Evolutionary conservation across 2,888 invertebrate species (phyloP).

Genomic region (Sacculina carcini): DNA sequence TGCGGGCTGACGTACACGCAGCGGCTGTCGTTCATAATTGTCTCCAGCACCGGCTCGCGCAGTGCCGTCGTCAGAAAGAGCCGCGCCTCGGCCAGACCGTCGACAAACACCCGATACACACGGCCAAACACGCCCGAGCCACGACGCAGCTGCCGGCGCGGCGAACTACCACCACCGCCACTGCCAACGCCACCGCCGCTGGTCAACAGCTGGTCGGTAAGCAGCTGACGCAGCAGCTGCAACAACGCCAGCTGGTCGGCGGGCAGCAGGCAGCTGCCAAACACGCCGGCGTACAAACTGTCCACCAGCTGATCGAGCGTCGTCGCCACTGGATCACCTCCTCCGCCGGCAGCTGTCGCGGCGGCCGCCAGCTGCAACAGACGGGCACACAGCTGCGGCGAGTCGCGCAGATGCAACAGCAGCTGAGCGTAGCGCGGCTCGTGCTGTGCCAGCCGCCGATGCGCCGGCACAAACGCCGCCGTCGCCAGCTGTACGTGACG

Average conservation of each 20-base stretch:
- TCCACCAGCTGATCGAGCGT: conserved; percentile 24
- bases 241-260: conserved; percentile 41
- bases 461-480: conserved; percentile 28
- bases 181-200: too few species aligned
- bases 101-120: conserved; percentile 38
- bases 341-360: too few species aligned
- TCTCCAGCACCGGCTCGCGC: conserved; percentile 65
- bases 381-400: conserved; percentile 39
- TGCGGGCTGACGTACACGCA: conserved; percentile 80
- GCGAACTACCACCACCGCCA: too few species aligned
- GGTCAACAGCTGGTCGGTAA: conserved; percentile 39
- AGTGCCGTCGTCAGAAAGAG: conserved; percentile 77
- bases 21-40: conserved; percentile 69
- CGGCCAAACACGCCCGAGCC: conserved; percentile 64
- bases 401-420: conserved; percentile 35
- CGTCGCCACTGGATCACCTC: conserved; percentile 23
- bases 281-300: conserved; percentile 35
- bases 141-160: conserved; percentile 44
- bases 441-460: conserved; percentile 19
- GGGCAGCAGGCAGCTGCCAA: conserved; percentile 42
- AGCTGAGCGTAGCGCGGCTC: conserved; percentile 39
- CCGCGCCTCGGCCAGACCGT: conserved; percentile 11
- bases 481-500: conserved; percentile 35
- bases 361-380: conserved; percentile 36
- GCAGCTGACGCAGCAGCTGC: conserved; percentile 30